Evolutionary conservation across 37 sponge, comb jelly and placozoan genomes (phyloP).

Genomic region (Ianthella basta): DNA sequence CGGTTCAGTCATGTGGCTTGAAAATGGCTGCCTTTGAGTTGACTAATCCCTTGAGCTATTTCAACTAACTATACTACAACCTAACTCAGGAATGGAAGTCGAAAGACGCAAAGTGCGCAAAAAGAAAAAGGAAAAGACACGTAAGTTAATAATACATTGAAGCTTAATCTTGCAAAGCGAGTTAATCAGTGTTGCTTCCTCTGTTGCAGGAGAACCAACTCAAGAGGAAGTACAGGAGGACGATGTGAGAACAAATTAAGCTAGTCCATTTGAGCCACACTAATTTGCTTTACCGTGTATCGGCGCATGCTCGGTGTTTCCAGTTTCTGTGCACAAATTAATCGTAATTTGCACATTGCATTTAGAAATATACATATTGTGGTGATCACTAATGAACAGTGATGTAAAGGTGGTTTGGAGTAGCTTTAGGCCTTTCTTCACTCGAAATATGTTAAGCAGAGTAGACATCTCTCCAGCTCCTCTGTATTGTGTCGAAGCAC

Average conservation of each 20-base stretch:
- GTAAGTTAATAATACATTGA: neutral
- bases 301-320: no score
- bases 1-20: conserved; percentile 4
- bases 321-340: no score
- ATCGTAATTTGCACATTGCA: no score
- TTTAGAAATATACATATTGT: no score
- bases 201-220: neutral
- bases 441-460: no score
- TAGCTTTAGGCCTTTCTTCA: no score
- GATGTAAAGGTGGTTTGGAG: no score
- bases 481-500: no score
- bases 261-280: neutral
- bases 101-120: neutral
- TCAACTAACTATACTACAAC: neutral
- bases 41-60: neutral
- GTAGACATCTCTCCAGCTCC: no score
- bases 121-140: conserved; percentile 7
- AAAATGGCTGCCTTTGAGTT: neutral
- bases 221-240: neutral
- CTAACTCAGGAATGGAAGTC: neutral
- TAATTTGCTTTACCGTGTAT: neutral
- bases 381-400: no score
- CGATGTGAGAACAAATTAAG: neutral
- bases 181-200: neutral
- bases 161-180: neutral